Percentiles rank a stretch among this genome's conserved stretches.
phyloP scores from a whole-genome alignment of 2,888 invertebrate genomes.

The Phortica okadai region DNA sequence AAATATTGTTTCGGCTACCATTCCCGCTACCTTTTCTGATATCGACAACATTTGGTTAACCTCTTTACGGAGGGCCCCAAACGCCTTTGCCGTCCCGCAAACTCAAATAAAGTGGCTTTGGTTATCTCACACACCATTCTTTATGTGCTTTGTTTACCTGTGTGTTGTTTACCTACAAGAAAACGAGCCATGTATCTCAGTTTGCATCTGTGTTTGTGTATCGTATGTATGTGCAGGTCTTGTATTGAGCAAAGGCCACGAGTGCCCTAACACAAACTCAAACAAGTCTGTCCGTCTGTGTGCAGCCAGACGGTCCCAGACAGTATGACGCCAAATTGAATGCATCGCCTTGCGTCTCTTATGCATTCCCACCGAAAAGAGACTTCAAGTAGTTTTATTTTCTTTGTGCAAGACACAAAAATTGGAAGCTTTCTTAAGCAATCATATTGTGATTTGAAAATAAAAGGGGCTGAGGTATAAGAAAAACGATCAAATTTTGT shows the following conservation, averaged over 20 bases:
- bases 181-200: not conserved
- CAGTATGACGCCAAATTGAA: conserved; percentile 74
- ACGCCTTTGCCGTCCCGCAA: not conserved
- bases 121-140: not conserved
- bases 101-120: not conserved
- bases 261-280: not conserved
- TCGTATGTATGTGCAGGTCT: too few relatives aligned
- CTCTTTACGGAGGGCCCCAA: conserved; percentile 35
- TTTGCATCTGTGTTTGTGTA: not conserved
- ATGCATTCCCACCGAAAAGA: not conserved
- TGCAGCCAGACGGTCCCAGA: conserved; percentile 50
- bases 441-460: too few relatives aligned
- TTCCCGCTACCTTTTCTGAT: conserved; percentile 30
- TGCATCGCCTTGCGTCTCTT: not conserved
- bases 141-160: not conserved
- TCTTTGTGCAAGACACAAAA: not conserved
- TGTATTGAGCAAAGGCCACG: not conserved
- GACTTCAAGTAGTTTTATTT: not conserved
- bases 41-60: conserved; percentile 35
- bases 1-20: conserved; percentile 33
- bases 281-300: not conserved
- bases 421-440: too few relatives aligned
- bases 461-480: too few relatives aligned
- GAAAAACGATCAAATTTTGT: too few relatives aligned
- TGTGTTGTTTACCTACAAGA: not conserved